Conservation (phyloP, 2,113 vertebrate species). For the Carlito syrichta region DNA sequence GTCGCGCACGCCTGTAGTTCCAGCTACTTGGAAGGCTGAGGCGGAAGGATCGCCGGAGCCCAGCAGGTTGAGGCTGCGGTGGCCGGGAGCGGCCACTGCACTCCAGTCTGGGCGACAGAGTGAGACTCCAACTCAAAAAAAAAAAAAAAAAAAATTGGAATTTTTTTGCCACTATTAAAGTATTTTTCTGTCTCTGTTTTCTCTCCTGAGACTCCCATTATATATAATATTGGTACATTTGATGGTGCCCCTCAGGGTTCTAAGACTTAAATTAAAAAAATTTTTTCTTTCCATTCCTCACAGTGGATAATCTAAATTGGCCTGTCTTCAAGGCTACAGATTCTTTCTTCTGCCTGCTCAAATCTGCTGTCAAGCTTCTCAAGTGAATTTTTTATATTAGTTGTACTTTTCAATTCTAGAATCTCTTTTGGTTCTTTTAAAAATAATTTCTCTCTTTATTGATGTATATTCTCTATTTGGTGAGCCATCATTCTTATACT, state of each 20-base stretch:
- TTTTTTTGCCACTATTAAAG: conserved; percentile 8
- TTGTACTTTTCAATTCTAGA: neutral
- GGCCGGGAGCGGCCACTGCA: no score
- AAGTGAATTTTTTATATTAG: neutral
- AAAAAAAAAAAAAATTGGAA: no score
- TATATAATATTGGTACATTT: neutral
- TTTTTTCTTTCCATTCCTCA: neutral
- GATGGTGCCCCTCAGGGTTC: neutral
- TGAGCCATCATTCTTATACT: neutral
- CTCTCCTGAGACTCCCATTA: neutral
- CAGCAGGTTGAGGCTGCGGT: no score
- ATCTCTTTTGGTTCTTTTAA: neutral
- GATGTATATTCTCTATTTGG: neutral
- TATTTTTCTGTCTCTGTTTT: conserved; percentile 10
- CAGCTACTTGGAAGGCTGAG: no score
- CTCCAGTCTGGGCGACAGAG: no score
- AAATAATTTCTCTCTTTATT: neutral
- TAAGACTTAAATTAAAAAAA: neutral
- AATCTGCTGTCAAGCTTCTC: neutral
- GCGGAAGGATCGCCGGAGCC: no score
- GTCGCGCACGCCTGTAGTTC: no score
- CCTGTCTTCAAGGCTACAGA: neutral
- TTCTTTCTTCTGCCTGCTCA: neutral
- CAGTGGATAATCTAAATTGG: neutral
- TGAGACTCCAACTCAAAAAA: no score